These are phyloP conservation scores for Leptopilina clavipes DNA, from an alignment of 1,140 invertebrate genomes.

Conservation along the genomic window DNA sequence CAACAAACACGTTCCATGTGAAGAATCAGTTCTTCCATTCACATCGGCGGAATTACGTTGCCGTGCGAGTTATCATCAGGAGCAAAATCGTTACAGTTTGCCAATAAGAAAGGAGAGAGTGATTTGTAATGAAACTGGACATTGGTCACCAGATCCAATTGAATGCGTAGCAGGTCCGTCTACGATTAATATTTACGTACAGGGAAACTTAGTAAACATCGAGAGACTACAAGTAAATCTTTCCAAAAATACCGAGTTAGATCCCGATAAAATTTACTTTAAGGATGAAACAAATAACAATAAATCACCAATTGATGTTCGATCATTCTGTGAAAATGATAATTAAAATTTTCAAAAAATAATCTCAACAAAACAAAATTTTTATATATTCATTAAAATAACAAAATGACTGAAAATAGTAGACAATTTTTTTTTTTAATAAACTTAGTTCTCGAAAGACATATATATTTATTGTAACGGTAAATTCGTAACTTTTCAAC, in stretches of 20 bases:
- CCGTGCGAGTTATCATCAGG: conserved; percentile 59
- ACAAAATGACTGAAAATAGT: too few relatives aligned
- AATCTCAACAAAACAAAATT: too few relatives aligned
- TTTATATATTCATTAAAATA: too few relatives aligned
- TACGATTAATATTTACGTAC: conserved; percentile 61
- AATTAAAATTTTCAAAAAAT: background rate
- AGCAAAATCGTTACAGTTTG: conserved; percentile 45
- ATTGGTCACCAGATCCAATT: conserved; percentile 69
- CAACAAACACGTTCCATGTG: conserved; percentile 49
- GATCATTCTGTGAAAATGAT: conserved; percentile 25
- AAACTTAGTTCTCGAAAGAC: too few relatives aligned
- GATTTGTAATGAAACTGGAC: conserved; percentile 61
- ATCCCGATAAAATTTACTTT: conserved; percentile 42
- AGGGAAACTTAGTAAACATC: conserved; percentile 45
- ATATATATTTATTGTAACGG: too few relatives aligned
- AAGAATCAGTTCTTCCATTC: conserved; percentile 46
- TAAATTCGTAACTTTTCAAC: background rate
- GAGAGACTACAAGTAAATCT: conserved; percentile 27
- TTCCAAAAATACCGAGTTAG: conserved; percentile 39
- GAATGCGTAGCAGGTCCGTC: conserved; percentile 69
- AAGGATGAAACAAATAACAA: conserved; percentile 25
- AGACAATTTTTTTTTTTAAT: too few relatives aligned
- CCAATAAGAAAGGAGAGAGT: conserved; percentile 46
- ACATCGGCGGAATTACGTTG: conserved; percentile 61
- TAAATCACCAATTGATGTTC: conserved; percentile 41